Base-by-base conservation (phyloP, 1,140 invertebrate genomes). In the Halotydeus destructor region DNA sequence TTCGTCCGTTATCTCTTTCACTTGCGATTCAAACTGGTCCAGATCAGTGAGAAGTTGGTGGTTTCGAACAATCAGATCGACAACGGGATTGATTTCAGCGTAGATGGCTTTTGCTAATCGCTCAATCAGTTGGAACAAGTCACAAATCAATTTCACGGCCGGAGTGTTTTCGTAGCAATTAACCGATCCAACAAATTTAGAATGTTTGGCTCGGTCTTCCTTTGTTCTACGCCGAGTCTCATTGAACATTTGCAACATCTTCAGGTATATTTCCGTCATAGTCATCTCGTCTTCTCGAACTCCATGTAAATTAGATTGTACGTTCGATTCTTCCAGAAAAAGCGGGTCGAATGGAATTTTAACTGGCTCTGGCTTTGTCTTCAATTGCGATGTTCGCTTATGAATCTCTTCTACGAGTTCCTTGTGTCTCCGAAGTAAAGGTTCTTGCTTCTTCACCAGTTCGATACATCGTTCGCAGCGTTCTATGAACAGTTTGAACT, bases 141-240 rank as follows among this genome's bases (percentile, higher is more conserved):
- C 31, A 43, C 46, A 46, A 4, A 50, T 14, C 16, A 45, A 16
- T 28, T 44, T 41, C 0, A 50, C 49, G 26, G 48, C 41, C 19
- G 42, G 38, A 23, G 21, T 37, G 39, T 48, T 48, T 40, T 26
- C 23, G 11, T 42, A 23, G 36, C 38, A 11, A 33, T 3, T 31
- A 44, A 38, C 34, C 12, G 18, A 44, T 44, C 42, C 22, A 26
- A 44, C 3, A 36, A 24, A 6, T 11, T 21, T 14, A 45, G 28
- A 8, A 44, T 44, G 8, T 40, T 24, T 11, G 26, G 14, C 23
- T 44, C 36, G 12, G 21, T 37, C 5, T 2, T 3, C 36, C 1
- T 5, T 21, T 38, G 19, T 30, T 24, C 22, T 18, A 3, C 3
- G 22, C 38, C 42, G 3, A 44, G 23, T n/a, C 25, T 23, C 11